Evolutionary conservation across 1,140 invertebrate species (phyloP).

Genomic region (Drosophila ficusphila): DNA sequence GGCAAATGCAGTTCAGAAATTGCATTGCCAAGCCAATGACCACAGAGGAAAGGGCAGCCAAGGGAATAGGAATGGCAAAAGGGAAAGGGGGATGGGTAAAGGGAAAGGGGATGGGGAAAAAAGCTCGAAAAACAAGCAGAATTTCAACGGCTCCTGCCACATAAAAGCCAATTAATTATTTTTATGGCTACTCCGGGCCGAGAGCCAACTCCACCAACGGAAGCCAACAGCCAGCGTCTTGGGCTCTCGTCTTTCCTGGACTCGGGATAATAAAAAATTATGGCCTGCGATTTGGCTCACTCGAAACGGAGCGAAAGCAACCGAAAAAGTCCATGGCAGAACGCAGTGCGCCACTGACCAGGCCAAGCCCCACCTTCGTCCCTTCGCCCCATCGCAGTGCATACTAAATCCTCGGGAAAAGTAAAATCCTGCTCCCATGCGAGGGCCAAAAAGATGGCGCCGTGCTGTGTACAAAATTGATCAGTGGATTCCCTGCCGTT

Average conservation of each 20-base stretch:
- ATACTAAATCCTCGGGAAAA: constrained; percentile 43
- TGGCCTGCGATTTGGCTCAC: constrained; percentile 77
- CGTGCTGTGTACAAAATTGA: constrained; percentile 84
- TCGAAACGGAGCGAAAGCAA: constrained; percentile 44
- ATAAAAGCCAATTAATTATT: constrained; percentile 82
- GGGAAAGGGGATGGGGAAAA: no score
- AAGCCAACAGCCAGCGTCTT: constrained; percentile 50
- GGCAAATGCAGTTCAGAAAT: constrained; percentile 49
- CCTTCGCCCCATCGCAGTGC: constrained; percentile 1
- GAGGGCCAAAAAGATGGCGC: constrained; percentile 80
- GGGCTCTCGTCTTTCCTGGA: neutral
- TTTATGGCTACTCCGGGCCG: constrained; percentile 69
- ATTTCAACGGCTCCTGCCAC: constrained; percentile 79
- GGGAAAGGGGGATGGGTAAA: no score
- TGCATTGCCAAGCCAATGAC: constrained; percentile 28
- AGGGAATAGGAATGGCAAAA: no score
- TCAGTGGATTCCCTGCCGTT: constrained; percentile 84
- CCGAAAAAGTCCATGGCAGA: constrained; percentile 31
- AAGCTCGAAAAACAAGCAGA: constrained; percentile 48
- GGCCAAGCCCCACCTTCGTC: constrained; percentile 17
- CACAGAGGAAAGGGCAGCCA: neutral
- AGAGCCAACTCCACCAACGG: constrained; percentile 59
- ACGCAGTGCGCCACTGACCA: constrained; percentile 63
- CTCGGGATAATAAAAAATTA: constrained; percentile 77
- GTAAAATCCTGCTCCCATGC: constrained; percentile 39